Conservation (phyloP, 2,113 vertebrate species). For the Mirza zaza region DNA sequence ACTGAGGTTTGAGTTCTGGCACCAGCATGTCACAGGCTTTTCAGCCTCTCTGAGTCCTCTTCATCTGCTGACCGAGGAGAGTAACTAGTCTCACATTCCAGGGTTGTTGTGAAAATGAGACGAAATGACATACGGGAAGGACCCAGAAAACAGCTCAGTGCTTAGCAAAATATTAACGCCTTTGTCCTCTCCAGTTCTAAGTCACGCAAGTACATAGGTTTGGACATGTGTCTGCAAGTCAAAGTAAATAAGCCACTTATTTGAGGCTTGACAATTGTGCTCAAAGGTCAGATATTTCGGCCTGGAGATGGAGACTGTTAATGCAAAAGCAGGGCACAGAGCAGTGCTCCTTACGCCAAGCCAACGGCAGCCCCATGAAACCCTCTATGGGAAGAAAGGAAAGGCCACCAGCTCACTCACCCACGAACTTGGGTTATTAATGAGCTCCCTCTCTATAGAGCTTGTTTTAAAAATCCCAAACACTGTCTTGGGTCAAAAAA, state of each 20-base stretch:
- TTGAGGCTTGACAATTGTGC: background rate
- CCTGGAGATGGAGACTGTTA: background rate
- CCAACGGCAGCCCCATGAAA: background rate
- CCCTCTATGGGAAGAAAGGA: background rate
- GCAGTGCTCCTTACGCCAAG: background rate
- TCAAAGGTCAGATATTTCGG: background rate
- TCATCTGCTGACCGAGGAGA: background rate
- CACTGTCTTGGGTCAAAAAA: background rate
- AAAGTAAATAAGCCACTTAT: constrained; percentile 36
- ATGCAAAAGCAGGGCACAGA: background rate
- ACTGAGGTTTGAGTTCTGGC: background rate
- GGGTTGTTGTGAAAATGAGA: background rate
- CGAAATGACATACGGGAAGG: background rate
- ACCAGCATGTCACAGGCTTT: background rate
- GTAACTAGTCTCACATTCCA: background rate
- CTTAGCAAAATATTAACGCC: background rate
- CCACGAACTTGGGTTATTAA: background rate
- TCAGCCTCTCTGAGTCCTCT: background rate
- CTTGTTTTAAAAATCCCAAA: background rate
- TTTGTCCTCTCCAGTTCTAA: background rate
- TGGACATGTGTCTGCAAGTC: background rate
- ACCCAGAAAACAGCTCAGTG: background rate
- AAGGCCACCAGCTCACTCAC: background rate
- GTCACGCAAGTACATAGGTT: background rate
- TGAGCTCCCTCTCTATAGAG: background rate